Conservation (phyloP, 2,888 invertebrate genomes). For the Clitarchus hookeri region DNA sequence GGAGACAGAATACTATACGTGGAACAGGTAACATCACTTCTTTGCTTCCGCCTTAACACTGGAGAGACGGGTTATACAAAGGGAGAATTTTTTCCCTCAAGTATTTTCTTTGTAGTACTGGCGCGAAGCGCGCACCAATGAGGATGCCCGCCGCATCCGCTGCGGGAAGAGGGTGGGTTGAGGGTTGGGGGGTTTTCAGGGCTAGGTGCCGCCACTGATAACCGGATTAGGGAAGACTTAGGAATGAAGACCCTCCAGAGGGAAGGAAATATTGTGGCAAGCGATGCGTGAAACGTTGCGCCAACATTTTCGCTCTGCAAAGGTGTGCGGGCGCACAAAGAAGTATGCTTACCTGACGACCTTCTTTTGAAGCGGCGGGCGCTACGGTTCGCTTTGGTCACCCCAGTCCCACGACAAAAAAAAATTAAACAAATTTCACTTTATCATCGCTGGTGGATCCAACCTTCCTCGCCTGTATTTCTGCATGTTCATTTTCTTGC, state of each 20-base stretch:
- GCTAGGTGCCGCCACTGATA: background rate
- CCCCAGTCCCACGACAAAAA: background rate
- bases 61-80: no score
- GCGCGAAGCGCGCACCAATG: background rate
- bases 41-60: no score
- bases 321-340: background rate
- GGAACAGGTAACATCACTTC: no score
- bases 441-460: no score
- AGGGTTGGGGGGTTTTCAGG: no score
- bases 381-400: background rate
- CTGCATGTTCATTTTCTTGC: no score
- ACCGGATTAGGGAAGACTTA: background rate
- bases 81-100: background rate
- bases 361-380: background rate
- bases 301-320: background rate
- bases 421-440: no score
- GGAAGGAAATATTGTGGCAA: constrained; percentile 7
- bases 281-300: background rate
- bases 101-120: background rate
- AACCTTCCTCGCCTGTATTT: no score
- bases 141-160: background rate
- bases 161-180: background rate
- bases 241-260: background rate
- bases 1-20: no score
- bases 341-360: background rate